Evolutionary conservation across 2,888 invertebrate species (phyloP).

Genomic region (Pollenia amentaria): DNA sequence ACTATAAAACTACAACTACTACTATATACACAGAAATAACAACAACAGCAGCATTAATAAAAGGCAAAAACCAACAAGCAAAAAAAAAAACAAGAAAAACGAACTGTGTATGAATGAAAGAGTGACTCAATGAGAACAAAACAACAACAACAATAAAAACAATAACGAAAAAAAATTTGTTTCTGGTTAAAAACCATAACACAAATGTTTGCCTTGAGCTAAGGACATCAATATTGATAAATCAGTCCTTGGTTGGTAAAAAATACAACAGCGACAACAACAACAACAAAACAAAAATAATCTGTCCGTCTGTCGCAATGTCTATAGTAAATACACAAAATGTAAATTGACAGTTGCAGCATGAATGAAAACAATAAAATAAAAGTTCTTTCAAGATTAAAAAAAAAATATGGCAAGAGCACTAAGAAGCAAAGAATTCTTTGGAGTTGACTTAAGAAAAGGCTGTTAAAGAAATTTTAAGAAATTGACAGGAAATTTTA

Average conservation of each 20-base stretch:
- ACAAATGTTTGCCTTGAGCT: conserved; percentile 73
- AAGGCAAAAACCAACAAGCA: conserved; percentile 35
- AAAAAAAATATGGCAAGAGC: no score
- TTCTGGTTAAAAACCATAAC: conserved; percentile 65
- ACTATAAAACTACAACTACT: background rate
- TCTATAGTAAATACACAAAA: conserved; percentile 20
- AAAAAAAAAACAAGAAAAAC: conserved; percentile 1
- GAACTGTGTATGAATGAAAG: conserved; percentile 16
- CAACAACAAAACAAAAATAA: conserved; percentile 25
- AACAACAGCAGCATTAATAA: conserved; percentile 12
- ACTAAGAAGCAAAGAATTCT: no score
- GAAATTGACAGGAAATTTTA: no score
- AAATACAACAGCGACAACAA: conserved; percentile 18
- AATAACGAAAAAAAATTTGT: conserved; percentile 23
- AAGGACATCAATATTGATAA: conserved; percentile 74
- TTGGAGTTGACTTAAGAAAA: no score
- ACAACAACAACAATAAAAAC: background rate
- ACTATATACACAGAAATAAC: background rate
- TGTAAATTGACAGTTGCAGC: conserved; percentile 26
- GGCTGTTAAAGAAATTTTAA: no score
- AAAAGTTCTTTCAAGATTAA: background rate
- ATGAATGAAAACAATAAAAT: background rate
- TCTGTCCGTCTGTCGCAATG: background rate
- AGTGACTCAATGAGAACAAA: background rate
- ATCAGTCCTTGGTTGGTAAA: conserved; percentile 68